Evolutionary conservation across 1,140 invertebrate genomes (phyloP).

Genomic region (Zelostemma sp.): DNA sequence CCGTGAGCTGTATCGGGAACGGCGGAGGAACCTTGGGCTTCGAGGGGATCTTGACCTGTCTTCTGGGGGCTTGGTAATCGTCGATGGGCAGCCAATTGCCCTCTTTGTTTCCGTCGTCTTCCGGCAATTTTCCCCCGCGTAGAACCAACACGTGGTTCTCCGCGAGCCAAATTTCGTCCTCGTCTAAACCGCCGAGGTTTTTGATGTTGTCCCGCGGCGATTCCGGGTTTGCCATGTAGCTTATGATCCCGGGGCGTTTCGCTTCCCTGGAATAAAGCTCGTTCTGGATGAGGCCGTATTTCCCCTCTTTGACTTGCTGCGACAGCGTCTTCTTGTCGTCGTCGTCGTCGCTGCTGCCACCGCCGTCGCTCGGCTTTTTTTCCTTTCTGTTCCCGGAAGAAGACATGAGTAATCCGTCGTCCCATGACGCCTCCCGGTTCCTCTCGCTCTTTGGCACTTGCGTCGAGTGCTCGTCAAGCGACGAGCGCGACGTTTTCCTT

Average conservation of each 20-base stretch:
- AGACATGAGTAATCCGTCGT: slow-evolving; percentile 76
- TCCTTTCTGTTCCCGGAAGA: slow-evolving; percentile 77
- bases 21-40: slow-evolving; percentile 86
- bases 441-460: background rate
- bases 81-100: slow-evolving; percentile 83
- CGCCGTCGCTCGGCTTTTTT: slow-evolving; percentile 56
- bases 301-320: slow-evolving; percentile 88
- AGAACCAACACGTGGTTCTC: slow-evolving; percentile 89
- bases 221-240: slow-evolving; percentile 82
- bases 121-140: slow-evolving; percentile 80
- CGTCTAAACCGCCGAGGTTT: slow-evolving; percentile 84
- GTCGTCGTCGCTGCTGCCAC: slow-evolving; percentile 70
- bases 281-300: slow-evolving; percentile 89
- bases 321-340: slow-evolving; percentile 86
- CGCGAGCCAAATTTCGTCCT: slow-evolving; percentile 90
- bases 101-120: slow-evolving; percentile 64
- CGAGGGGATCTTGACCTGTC: slow-evolving; percentile 82
- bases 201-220: slow-evolving; percentile 82
- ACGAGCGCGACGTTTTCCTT: slow-evolving; percentile 66
- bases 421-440: slow-evolving; percentile 71
- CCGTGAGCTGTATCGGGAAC: slow-evolving; percentile 87
- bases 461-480: slow-evolving; percentile 73
- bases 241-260: slow-evolving; percentile 83
- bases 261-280: slow-evolving; percentile 80
- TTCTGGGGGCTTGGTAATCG: slow-evolving; percentile 81